Conservation (phyloP, 1,140 invertebrate species). For the Ostrea edulis region DNA sequence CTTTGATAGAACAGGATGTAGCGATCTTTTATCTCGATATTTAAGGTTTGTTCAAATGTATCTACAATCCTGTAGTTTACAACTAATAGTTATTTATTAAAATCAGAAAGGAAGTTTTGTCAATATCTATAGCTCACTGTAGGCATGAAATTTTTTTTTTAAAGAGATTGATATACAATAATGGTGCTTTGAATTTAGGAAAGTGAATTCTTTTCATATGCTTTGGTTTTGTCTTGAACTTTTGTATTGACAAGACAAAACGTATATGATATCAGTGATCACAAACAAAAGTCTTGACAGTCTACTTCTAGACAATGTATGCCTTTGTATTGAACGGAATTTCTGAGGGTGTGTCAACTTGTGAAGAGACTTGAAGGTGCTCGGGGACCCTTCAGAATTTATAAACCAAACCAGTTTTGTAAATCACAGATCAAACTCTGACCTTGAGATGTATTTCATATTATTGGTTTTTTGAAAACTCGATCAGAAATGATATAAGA, state of each 20-base stretch:
- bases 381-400: background rate
- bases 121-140: too few relatives aligned
- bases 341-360: background rate
- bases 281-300: background rate
- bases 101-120: too few relatives aligned
- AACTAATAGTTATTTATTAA: too few relatives aligned
- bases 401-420: too few relatives aligned
- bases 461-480: background rate
- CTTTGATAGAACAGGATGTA: slow-evolving; percentile 15
- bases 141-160: too few relatives aligned
- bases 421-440: background rate
- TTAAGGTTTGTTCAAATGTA: background rate
- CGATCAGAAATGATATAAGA: background rate
- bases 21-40: slow-evolving; percentile 4
- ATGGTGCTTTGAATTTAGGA: background rate
- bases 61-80: background rate
- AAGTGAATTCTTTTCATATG: background rate
- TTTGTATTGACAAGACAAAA: background rate
- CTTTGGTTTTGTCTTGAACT: background rate
- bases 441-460: background rate
- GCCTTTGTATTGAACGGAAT: background rate
- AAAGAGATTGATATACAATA: too few relatives aligned
- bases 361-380: background rate
- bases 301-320: background rate
- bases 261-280: background rate